Base-by-base conservation (phyloP, 2,888 invertebrate genomes). In the Scelioninae gen. 1 region DNA sequence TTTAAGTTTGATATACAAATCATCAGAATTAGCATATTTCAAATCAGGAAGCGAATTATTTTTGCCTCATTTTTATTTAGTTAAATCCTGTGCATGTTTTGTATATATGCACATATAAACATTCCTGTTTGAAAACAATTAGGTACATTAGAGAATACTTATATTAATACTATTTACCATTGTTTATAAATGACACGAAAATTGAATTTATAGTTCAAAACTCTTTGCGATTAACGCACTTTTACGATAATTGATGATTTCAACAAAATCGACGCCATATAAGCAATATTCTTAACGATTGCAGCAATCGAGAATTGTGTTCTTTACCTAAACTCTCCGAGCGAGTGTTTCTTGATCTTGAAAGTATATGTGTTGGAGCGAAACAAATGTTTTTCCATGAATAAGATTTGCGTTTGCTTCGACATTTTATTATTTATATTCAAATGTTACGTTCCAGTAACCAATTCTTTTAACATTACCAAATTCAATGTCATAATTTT, bases 71-170 rank as follows among this genome's bases (percentile, higher is more conserved):
- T n/a, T n/a, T n/a, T n/a, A 55, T 47, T 56, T 15, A 7, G 15
- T 43, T 45, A 38, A 63, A 47, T 55, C 38, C 40, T 31, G 45
- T 23, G 43, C 58, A 66, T n/a, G 32, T 53, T 75, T 60, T 76
- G 76, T 76, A 76, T 34, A 76, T 76, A 76, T 68, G 66, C 76
- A 60, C 68, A 76, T 66, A 75, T 11, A 76, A 68, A 66, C 76
- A 68, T 76, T 76, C 76, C 76, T 60, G 15, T 68, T 76, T 43
- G 45, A 68, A 51, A 76, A 60, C 31, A 16, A 10, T 45, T 76
- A 66, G 68, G 13, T 62, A 53, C 47, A 53, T 76, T 76, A 76
- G 76, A 68, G 60, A 68, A 76, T 76, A 76, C 51, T 29, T 45
- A 58, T 51, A 47, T 56, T 23, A 47, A 43, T 62, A 45, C 40